Percentiles rank a stretch among this genome's conserved stretches.
phyloP scores from a whole-genome alignment of 2,888 invertebrate species.

The Oxytorus armatus region DNA sequence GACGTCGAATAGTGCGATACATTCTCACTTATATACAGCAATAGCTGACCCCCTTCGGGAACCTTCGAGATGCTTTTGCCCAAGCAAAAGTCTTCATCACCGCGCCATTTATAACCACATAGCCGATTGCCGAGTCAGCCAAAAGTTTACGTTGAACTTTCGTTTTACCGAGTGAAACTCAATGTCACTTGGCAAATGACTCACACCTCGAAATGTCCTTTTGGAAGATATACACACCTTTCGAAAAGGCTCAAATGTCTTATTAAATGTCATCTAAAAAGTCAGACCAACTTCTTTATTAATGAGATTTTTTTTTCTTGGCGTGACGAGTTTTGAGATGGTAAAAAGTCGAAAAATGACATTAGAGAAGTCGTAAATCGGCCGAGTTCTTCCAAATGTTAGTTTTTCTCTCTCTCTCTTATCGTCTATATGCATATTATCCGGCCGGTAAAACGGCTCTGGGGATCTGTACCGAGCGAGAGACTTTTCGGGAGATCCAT shows the following conservation, averaged over 20 bases:
- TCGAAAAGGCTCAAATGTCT: background rate
- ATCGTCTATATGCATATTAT: conserved; percentile 26
- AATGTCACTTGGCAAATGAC: conserved; percentile 62
- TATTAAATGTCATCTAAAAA: background rate
- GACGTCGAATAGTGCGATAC: conserved; percentile 25
- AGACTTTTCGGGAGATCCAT: conserved; percentile 63
- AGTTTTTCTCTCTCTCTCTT: conserved; percentile 18
- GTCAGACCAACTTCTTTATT: background rate
- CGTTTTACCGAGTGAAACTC: conserved; percentile 74
- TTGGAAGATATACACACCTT: background rate
- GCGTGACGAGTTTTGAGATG: conserved; percentile 14
- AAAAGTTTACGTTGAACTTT: conserved; percentile 67
- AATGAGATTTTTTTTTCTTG: background rate
- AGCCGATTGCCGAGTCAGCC: conserved; percentile 11
- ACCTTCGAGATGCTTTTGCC: conserved; percentile 24
- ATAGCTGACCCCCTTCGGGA: conserved; percentile 50
- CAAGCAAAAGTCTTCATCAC: background rate
- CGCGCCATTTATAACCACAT: conserved; percentile 24
- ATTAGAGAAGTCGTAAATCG: conserved; percentile 62
- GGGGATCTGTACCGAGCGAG: conserved; percentile 55
- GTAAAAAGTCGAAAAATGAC: conserved; percentile 42
- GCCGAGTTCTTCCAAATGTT: conserved; percentile 43
- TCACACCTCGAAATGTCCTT: conserved; percentile 36
- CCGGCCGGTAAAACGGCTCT: conserved; percentile 48
- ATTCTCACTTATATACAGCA: conserved; percentile 1